These are phyloP conservation scores for Synergus umbraculus DNA, from an alignment of 2,888 invertebrate species.

Conservation along the genomic window DNA sequence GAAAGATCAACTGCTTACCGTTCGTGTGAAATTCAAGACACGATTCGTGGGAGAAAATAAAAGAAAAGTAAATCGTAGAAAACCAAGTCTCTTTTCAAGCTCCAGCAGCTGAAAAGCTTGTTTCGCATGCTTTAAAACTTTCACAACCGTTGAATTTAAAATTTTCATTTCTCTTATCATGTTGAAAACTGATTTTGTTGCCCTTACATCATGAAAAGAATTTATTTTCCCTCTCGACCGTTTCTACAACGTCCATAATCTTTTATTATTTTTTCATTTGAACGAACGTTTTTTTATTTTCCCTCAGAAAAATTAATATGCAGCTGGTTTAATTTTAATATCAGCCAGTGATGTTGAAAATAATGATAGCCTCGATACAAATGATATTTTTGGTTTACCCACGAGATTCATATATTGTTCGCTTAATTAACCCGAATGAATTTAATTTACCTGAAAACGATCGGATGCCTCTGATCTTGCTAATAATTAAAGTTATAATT, in stretches of 20 bases:
- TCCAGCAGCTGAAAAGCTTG: constrained; percentile 9
- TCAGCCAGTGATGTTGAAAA: constrained; percentile 19
- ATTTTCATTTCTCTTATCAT: neutral
- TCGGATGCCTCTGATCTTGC: constrained; percentile 1
- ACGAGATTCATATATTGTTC: constrained; percentile 27
- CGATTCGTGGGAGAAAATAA: constrained; percentile 12
- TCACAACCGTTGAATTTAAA: neutral
- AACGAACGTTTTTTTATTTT: too few species aligned
- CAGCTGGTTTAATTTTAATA: neutral
- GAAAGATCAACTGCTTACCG: constrained; percentile 27
- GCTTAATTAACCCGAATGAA: constrained; percentile 37
- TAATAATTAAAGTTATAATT: constrained; percentile 13
- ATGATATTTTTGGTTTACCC: constrained; percentile 6
- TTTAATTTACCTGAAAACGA: constrained; percentile 32
- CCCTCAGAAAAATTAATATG: neutral
- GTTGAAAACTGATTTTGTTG: neutral
- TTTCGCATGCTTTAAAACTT: constrained; percentile 13
- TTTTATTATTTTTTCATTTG: neutral
- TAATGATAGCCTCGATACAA: neutral
- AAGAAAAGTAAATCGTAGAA: constrained; percentile 31
- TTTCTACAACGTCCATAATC: neutral
- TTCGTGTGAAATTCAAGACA: constrained; percentile 23
- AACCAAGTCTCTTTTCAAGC: constrained; percentile 21
- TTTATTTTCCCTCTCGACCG: neutral
- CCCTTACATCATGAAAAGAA: neutral